phyloP scores from a whole-genome alignment of 2,797 vertebrate genomes.

The Moxostoma hubbsi region DNA sequence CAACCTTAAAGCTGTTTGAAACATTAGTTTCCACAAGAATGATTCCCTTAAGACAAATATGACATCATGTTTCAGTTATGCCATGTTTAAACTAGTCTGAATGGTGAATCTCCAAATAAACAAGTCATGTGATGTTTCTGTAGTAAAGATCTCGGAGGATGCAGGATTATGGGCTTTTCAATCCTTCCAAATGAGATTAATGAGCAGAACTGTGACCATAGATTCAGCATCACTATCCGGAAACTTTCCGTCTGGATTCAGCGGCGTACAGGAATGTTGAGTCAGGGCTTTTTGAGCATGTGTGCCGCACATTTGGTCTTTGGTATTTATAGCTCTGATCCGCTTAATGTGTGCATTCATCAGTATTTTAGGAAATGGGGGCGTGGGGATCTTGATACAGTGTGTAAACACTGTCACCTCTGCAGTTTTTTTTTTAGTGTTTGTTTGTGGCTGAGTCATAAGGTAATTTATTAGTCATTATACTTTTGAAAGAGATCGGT shows the following conservation, averaged over 20 bases:
- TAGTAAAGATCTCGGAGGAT: not conserved
- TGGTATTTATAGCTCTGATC: not conserved
- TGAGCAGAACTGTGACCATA: not conserved
- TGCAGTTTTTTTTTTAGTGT: not conserved
- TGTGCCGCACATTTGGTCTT: not conserved
- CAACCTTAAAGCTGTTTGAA: too few species aligned
- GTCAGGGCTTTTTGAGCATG: conserved; percentile 23
- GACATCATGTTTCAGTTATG: not conserved
- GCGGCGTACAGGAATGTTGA: conserved; percentile 10
- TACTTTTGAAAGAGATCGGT: not conserved
- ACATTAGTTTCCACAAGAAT: too few species aligned
- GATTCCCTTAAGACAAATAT: too few species aligned
- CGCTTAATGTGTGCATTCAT: conserved; percentile 5
- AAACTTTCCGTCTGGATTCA: not conserved
- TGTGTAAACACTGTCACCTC: not conserved
- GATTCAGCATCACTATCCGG: not conserved
- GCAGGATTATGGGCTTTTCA: not conserved
- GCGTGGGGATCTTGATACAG: not conserved
- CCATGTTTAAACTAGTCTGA: not conserved
- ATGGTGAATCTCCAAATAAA: not conserved
- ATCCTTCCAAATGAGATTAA: conserved; percentile 18
- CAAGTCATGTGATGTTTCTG: conserved; percentile 1
- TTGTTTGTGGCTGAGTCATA: conserved; percentile 22
- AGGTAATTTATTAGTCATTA: conserved; percentile 25
- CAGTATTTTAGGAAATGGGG: conserved; percentile 1